These are phyloP conservation scores for Catonia carolina DNA, from an alignment of 2,888 invertebrate species.

Conservation along the genomic window DNA sequence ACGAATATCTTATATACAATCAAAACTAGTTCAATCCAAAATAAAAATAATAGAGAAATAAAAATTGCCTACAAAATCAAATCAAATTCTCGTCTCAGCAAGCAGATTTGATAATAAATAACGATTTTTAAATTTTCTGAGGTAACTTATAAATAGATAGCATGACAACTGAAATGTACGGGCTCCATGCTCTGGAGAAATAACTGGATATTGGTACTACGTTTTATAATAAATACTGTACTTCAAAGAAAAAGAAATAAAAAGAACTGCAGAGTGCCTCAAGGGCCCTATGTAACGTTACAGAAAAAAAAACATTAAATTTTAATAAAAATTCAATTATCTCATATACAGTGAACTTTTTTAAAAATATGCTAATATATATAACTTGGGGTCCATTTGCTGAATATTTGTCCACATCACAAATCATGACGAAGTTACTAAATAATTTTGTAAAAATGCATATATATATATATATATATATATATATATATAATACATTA, in stretches of 20 bases:
- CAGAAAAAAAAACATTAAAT: background rate
- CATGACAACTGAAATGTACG: background rate
- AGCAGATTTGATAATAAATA: conserved; percentile 16
- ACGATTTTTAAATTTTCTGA: conserved; percentile 1
- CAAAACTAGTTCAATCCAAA: conserved; percentile 17
- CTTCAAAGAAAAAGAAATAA: conserved; percentile 16
- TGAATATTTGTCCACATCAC: too few species aligned
- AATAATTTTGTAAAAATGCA: background rate
- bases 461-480: background rate
- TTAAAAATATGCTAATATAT: too few species aligned
- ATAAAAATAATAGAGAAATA: background rate
- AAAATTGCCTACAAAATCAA: conserved; percentile 14
- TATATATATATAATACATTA: background rate
- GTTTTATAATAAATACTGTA: conserved; percentile 5
- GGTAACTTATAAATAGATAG: background rate
- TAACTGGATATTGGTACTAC: background rate
- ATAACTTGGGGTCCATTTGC: conserved; percentile 34
- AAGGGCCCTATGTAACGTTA: background rate
- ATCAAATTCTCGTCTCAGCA: conserved; percentile 10
- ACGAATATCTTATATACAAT: background rate
- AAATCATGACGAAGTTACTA: background rate
- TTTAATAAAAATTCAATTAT: background rate
- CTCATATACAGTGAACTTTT: background rate
- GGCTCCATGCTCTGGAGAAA: conserved; percentile 10
- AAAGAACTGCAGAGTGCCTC: background rate